Base-by-base conservation (phyloP, 1,140 invertebrate species). In the Drosophila repletoides region DNA sequence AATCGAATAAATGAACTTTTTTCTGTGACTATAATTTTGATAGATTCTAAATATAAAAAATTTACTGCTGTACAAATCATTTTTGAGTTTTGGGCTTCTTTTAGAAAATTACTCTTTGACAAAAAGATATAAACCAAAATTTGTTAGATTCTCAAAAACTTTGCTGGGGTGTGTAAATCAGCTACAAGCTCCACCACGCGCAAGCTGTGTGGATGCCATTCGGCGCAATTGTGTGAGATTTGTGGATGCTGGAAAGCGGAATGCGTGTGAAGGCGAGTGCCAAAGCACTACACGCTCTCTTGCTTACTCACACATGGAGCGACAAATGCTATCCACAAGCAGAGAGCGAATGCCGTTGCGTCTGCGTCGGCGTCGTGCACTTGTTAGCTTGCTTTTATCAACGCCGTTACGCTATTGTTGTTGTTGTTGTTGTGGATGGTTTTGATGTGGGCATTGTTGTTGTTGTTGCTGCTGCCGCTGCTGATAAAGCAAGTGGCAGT, bases 361-460 rank as follows among this genome's bases (percentile, higher is more conserved):
- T 51, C 58, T 79, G 79, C 79, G 79, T 49, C 79, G 70, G 79
- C 80, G 79, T 84, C 40, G 36, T 72, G 36, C 80, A 75, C 80
- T 86, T 84, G 74, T 63, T 86, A 40, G 55, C 49, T 65, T 61
- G 61, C 36, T 38, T 40, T 59, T 64, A 79, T 58, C 71, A 75
- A 49, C 70, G 56, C 33, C 55, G 21, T 31, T 29, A 26, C 3
- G 36, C 52, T 56, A 38, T 31, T 43, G 19, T 26, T 22, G 43
- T 58, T 52, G 61, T 38, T 48, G 43, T 59, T 58, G 43, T 31
- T 70, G 48, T 36, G 40, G 63, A 34, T 34, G 34, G 31, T 53
- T 53, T 24, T 41, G 17, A 1, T 24, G 48, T 56, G 38, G 38
- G 43, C 53, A 45, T 33, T 19, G 7, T 3, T 22, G 34, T 7